Percentiles rank a stretch among this genome's conserved stretches.
Evolutionary conservation across 2,797 vertebrate species (phyloP).

Genomic region (Spinibarbus caldwelli): DNA sequence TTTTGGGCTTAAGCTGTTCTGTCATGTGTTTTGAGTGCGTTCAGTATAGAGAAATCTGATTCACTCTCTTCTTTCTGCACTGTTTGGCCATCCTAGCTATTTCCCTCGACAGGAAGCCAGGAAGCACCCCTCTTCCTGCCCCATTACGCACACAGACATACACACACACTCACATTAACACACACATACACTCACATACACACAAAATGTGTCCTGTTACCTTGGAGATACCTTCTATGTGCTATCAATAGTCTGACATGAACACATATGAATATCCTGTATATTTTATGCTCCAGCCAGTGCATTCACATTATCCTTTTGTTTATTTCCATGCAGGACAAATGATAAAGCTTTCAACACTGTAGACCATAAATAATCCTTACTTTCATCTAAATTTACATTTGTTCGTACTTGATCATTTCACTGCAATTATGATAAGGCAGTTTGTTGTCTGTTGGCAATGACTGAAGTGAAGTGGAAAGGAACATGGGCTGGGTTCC

Average conservation of each 20-base stretch:
- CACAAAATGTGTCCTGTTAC: constrained; percentile 52
- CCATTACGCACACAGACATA: constrained; percentile 63
- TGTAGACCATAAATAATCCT: not conserved
- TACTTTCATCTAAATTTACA: not conserved
- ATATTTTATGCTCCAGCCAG: constrained; percentile 13
- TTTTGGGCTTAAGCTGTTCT: constrained; percentile 15
- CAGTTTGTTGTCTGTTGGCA: constrained; percentile 46
- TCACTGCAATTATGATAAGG: constrained; percentile 44
- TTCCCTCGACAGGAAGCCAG: constrained; percentile 63
- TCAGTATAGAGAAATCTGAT: constrained; percentile 56
- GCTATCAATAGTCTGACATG: constrained; percentile 54
- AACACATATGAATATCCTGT: constrained; percentile 30
- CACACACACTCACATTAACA: constrained; percentile 10
- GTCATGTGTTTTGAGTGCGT: constrained; percentile 41
- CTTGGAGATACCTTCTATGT: constrained; percentile 57
- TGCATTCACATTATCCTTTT: constrained; percentile 8
- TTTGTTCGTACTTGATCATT: constrained; percentile 23
- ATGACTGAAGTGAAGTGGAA: constrained; percentile 43
- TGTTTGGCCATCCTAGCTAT: constrained; percentile 62
- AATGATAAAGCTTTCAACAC: not conserved
- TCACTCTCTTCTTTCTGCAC: constrained; percentile 53
- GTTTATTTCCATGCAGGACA: not conserved
- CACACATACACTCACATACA: constrained; percentile 7
- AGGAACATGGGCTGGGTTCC: constrained; percentile 49
- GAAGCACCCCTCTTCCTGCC: constrained; percentile 61